phyloP scores from a whole-genome alignment of 2,113 vertebrate species.

The Rhinogobius similis region DNA sequence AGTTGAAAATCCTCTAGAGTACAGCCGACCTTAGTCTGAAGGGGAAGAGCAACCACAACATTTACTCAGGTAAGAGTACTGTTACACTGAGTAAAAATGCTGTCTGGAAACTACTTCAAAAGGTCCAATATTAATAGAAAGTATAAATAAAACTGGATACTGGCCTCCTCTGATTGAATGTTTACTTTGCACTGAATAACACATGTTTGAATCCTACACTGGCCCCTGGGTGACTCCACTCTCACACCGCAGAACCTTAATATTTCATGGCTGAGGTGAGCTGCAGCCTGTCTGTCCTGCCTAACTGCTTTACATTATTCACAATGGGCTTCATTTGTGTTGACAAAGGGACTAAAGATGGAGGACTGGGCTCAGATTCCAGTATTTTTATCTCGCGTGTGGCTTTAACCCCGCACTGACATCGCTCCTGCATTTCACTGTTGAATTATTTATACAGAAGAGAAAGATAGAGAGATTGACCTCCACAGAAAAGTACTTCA shows the following conservation, averaged over 20 bases:
- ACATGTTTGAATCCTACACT: slow-evolving; percentile 32
- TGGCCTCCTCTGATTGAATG: background rate
- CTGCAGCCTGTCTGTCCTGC: slow-evolving; percentile 34
- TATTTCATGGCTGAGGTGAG: slow-evolving; percentile 63
- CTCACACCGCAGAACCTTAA: slow-evolving; percentile 47
- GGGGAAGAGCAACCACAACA: too few species aligned
- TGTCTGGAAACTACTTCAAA: too few species aligned
- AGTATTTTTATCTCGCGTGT: slow-evolving; percentile 50
- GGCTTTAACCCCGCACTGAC: slow-evolving; percentile 37
- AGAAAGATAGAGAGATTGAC: slow-evolving; percentile 21
- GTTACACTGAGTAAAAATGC: too few species aligned
- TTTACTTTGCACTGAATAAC: slow-evolving; percentile 39
- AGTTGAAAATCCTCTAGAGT: too few species aligned
- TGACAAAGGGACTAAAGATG: slow-evolving; percentile 66
- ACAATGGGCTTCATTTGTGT: slow-evolving; percentile 66
- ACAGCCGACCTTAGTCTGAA: too few species aligned
- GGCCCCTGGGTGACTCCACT: slow-evolving; percentile 49
- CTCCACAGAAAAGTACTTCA: slow-evolving; percentile 35
- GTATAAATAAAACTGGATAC: too few species aligned
- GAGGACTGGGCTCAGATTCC: slow-evolving; percentile 47
- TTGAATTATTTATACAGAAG: slow-evolving; percentile 57
- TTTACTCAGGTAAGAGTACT: too few species aligned
- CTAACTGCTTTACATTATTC: slow-evolving; percentile 67
- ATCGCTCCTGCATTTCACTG: slow-evolving; percentile 56
- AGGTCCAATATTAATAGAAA: too few species aligned